These are phyloP conservation scores for Synaphobranchus kaupii DNA, from an alignment of 2,797 vertebrate species.

Conservation along the genomic window DNA sequence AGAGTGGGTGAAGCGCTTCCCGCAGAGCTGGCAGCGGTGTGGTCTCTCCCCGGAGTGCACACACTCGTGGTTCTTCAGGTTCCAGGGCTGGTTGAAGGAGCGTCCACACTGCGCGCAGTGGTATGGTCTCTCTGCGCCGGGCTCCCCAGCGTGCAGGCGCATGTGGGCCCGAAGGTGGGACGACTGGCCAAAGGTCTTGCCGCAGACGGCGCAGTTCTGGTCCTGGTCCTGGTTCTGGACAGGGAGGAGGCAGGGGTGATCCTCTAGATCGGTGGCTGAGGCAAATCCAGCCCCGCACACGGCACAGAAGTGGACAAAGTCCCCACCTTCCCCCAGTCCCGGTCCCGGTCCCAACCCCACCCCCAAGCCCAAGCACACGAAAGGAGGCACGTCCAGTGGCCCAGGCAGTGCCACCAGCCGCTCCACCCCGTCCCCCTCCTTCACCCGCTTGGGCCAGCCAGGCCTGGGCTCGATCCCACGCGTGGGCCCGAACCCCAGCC, in stretches of 20 bases:
- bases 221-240: conserved; percentile 67
- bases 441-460: conserved; percentile 69
- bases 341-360: conserved; percentile 52
- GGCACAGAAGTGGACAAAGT: conserved; percentile 73
- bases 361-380: conserved; percentile 57
- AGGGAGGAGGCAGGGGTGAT: conserved; percentile 73
- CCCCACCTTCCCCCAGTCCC: conserved; percentile 41
- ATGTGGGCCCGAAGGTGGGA: conserved; percentile 82
- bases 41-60: conserved; percentile 88
- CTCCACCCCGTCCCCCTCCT: conserved; percentile 62
- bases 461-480: conserved; percentile 63
- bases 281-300: conserved; percentile 74
- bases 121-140: conserved; percentile 80
- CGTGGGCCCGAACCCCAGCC: not conserved
- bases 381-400: conserved; percentile 71
- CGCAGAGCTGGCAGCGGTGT: conserved; percentile 90
- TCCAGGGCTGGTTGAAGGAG: conserved; percentile 89
- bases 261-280: conserved; percentile 67
- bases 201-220: conserved; percentile 74
- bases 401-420: conserved; percentile 50
- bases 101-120: conserved; percentile 88
- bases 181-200: conserved; percentile 79
- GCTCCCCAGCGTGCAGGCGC: conserved; percentile 79
- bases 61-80: conserved; percentile 89
- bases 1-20: conserved; percentile 93